These are phyloP conservation scores for Thunnus albacares DNA, from an alignment of 2,797 vertebrate genomes.

Conservation along the genomic window DNA sequence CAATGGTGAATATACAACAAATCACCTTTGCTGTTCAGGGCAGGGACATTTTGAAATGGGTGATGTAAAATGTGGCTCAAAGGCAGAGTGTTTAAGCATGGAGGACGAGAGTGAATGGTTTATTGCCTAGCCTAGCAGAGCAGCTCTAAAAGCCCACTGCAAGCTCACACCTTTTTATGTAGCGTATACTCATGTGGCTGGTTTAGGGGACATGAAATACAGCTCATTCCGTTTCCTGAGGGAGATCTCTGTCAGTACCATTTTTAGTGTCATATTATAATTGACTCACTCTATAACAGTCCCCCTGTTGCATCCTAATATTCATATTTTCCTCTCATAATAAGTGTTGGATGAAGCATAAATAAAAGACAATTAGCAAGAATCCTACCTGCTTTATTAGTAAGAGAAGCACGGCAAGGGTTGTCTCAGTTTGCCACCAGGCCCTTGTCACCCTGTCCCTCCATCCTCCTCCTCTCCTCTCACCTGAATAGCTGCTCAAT, in stretches of 20 bases:
- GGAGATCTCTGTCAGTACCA: constrained; percentile 19
- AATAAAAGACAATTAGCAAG: constrained; percentile 45
- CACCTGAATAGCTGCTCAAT: constrained; percentile 67
- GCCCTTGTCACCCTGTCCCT: constrained; percentile 55
- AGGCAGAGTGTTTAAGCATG: constrained; percentile 68
- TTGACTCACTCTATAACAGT: constrained; percentile 36
- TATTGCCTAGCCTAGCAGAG: constrained; percentile 67
- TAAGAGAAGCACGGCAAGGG: constrained; percentile 40
- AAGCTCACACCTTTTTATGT: constrained; percentile 68
- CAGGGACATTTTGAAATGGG: constrained; percentile 70
- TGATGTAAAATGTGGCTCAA: constrained; percentile 74
- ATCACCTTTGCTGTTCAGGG: constrained; percentile 77
- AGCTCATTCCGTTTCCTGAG: constrained; percentile 44
- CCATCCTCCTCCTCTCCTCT: constrained; percentile 43
- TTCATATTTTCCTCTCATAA: constrained; percentile 31
- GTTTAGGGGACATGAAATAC: constrained; percentile 53
- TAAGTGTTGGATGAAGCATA: constrained; percentile 28
- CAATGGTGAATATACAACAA: constrained; percentile 78
- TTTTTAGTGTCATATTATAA: constrained; percentile 45
- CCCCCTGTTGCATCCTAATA: constrained; percentile 31
- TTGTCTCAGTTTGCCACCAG: constrained; percentile 47
- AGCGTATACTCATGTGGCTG: constrained; percentile 53
- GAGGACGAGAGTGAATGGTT: constrained; percentile 64
- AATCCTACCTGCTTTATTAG: constrained; percentile 55
- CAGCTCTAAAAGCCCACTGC: constrained; percentile 66